Conservation (phyloP, 2,797 vertebrate species). For the Neosilurus hyrtlii region DNA sequence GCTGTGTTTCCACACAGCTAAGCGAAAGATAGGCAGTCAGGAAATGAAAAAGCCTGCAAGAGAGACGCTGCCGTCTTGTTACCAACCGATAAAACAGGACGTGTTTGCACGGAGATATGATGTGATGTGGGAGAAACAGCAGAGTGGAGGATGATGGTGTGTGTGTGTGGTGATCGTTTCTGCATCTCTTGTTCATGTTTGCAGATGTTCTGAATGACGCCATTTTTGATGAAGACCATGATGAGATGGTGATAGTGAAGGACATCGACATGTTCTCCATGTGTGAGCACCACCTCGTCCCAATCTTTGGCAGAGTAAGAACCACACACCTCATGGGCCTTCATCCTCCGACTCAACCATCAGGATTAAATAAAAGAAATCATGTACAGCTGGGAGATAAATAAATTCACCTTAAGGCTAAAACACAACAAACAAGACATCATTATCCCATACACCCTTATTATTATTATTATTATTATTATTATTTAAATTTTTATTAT, state of each 20-base stretch:
- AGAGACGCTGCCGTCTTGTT: constrained; percentile 46
- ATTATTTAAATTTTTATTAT: neutral
- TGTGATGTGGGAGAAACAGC: constrained; percentile 57
- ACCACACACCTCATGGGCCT: too few species aligned
- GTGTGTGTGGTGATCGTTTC: neutral
- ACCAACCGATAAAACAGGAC: constrained; percentile 67
- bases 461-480: neutral
- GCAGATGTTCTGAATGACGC: constrained; percentile 94
- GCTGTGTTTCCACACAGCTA: constrained; percentile 43
- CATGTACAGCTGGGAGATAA: neutral
- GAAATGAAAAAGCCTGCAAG: constrained; percentile 73
- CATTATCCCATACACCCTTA: neutral
- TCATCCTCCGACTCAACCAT: neutral
- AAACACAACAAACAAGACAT: neutral
- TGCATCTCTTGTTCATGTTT: constrained; percentile 8
- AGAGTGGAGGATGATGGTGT: neutral
- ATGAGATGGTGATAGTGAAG: constrained; percentile 99
- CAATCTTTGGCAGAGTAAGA: constrained; percentile 93
- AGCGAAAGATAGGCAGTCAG: constrained; percentile 67
- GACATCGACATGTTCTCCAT: constrained; percentile 99
- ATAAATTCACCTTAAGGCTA: neutral
- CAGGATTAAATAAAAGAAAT: neutral
- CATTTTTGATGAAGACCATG: constrained; percentile 97
- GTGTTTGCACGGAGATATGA: constrained; percentile 62
- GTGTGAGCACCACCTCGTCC: constrained; percentile 98